A percentile compares a stretch with the other conserved stretches of the same genome.
Conservation (phyloP, 2,113 vertebrate species). For the Aegypius monachus region DNA sequence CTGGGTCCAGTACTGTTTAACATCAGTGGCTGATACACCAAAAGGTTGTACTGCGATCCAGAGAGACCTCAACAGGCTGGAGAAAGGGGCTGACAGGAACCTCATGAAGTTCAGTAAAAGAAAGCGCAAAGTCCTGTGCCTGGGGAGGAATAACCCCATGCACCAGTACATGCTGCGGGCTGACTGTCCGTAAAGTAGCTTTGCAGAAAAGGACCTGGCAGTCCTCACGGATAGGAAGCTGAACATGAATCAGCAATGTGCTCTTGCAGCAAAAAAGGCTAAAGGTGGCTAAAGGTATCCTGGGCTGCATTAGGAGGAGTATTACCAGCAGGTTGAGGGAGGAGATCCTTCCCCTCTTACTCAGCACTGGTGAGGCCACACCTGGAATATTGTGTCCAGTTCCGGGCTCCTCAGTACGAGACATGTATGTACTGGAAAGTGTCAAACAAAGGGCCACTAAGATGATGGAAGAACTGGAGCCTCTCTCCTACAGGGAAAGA, state of each 20-base stretch:
- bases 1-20: background rate
- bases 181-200: background rate
- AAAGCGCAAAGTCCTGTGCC: background rate
- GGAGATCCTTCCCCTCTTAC: background rate
- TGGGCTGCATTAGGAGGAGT: background rate
- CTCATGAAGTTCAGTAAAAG: background rate
- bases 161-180: background rate
- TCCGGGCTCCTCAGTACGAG: background rate
- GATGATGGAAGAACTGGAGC: background rate
- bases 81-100: background rate
- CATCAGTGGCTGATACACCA: background rate
- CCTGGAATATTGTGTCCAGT: background rate
- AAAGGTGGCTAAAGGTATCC: background rate
- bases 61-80: background rate
- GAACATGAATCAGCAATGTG: background rate
- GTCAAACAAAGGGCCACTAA: background rate
- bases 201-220: background rate
- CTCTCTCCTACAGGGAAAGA: background rate
- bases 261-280: background rate
- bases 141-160: background rate
- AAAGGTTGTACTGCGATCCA: background rate
- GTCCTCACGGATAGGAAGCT: background rate
- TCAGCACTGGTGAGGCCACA: background rate
- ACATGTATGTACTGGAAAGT: background rate
- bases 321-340: background rate